phyloP scores from a whole-genome alignment of 1,140 invertebrate genomes.

The Drosophila nigrodunni region DNA sequence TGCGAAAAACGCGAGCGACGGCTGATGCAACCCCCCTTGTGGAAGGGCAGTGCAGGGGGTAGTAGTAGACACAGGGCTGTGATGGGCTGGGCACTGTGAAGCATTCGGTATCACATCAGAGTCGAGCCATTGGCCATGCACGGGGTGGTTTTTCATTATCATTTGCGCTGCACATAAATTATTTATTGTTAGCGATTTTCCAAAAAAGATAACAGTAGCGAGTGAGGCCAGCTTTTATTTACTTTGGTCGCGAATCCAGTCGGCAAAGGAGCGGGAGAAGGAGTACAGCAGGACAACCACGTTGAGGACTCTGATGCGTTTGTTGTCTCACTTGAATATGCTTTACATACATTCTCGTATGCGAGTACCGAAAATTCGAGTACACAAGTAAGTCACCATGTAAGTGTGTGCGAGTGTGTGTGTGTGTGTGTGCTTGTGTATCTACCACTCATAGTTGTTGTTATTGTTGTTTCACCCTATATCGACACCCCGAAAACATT shows the following conservation, averaged over 20 bases:
- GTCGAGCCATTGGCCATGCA: slow-evolving; percentile 71
- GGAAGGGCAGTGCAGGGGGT: background rate
- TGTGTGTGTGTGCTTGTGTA: slow-evolving; percentile 9
- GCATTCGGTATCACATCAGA: slow-evolving; percentile 30
- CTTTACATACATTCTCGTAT: slow-evolving; percentile 14
- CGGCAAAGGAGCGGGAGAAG: slow-evolving; percentile 6
- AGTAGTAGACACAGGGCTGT: slow-evolving; percentile 5
- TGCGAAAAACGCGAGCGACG: slow-evolving; percentile 47
- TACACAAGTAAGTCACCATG: slow-evolving; percentile 4
- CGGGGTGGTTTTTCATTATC: slow-evolving; percentile 80
- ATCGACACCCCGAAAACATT: slow-evolving; percentile 54
- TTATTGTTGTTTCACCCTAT: slow-evolving; percentile 37
- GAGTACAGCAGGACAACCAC: background rate
- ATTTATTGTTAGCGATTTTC: slow-evolving; percentile 82
- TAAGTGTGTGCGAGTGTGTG: background rate
- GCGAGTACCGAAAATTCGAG: slow-evolving; percentile 1
- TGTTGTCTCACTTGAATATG: slow-evolving; percentile 18
- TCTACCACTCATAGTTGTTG: slow-evolving; percentile 34
- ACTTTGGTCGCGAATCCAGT: slow-evolving; percentile 66
- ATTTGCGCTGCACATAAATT: slow-evolving; percentile 81
- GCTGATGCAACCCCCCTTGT: slow-evolving; percentile 45
- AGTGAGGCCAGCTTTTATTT: slow-evolving; percentile 60
- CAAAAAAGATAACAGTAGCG: slow-evolving; percentile 75
- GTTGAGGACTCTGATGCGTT: slow-evolving; percentile 11
- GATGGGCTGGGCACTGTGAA: background rate